A percentile compares a stretch with the other conserved stretches of the same genome.
phyloP scores from a whole-genome alignment of 2,888 invertebrate genomes.

The Tetranychus truncatus region DNA sequence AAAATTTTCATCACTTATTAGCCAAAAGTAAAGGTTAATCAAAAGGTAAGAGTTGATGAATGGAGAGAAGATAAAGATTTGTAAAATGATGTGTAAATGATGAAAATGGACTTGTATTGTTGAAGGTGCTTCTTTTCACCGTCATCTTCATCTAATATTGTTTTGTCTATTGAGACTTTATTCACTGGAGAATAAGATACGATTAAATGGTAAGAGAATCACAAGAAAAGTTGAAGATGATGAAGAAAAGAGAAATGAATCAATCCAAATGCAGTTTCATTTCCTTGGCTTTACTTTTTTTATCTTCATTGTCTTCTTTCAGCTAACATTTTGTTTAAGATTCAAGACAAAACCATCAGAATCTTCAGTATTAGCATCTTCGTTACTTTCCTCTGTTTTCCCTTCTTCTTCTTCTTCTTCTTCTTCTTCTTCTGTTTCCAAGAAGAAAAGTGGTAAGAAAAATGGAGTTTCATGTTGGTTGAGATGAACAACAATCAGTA shows the following conservation, averaged over 20 bases:
- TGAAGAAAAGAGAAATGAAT: conserved; percentile 3
- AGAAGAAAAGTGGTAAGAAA: background rate
- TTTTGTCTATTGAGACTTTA: background rate
- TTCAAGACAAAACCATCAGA: too few relatives aligned
- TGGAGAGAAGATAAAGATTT: too few relatives aligned
- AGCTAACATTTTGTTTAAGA: too few relatives aligned
- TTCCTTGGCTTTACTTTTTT: background rate
- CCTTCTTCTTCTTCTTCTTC: background rate
- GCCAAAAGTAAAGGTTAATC: too few relatives aligned
- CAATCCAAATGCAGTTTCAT: background rate
- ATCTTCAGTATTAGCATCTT: background rate
- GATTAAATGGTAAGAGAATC: background rate
- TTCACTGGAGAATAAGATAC: background rate
- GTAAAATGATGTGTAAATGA: too few relatives aligned
- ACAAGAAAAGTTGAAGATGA: background rate
- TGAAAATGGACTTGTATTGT: background rate
- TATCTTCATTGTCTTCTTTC: background rate
- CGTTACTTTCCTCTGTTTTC: background rate
- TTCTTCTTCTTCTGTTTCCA: background rate
- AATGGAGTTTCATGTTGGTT: background rate
- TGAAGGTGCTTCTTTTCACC: background rate
- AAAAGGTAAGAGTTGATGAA: too few relatives aligned
- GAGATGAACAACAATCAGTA: background rate
- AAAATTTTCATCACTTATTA: too few relatives aligned
- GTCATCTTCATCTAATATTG: background rate